Evolutionary conservation across 2,888 invertebrate genomes (phyloP).

Genomic region (Microdon myrmicae): DNA sequence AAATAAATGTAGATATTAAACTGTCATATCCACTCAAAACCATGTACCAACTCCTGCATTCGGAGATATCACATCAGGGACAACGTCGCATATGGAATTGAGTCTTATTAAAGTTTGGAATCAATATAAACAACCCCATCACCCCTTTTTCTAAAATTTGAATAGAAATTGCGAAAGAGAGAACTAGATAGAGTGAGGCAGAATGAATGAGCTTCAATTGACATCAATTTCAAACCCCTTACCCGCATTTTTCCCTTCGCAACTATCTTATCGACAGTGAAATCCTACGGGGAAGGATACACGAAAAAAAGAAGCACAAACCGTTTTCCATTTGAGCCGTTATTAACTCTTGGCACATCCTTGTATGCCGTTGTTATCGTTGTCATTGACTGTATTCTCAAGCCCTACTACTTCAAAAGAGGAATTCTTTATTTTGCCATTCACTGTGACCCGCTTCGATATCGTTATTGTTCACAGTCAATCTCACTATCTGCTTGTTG

Average conservation of each 20-base stretch:
- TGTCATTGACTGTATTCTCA: too few relatives aligned
- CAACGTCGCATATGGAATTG: conserved; percentile 41
- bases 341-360: conserved; percentile 47
- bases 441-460: conserved; percentile 18
- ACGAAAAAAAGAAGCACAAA: conserved; percentile 20
- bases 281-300: conserved; percentile 45
- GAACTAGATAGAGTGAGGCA: too few relatives aligned
- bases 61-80: conserved; percentile 27
- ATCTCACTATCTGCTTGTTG: conserved; percentile 44
- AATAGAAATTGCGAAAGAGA: too few relatives aligned
- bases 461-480: conserved; percentile 49
- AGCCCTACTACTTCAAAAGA: too few relatives aligned
- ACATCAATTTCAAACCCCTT: conserved; percentile 48
- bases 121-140: conserved; percentile 48
- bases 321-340: conserved; percentile 47
- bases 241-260: conserved; percentile 8
- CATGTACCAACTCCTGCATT: conserved; percentile 17
- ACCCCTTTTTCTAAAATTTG: too few relatives aligned
- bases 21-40: conserved; percentile 39
- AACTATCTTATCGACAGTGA: conserved; percentile 21
- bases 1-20: conserved; percentile 27
- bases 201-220: conserved; percentile 48
- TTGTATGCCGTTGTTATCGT: neutral
- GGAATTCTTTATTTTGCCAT: conserved; percentile 27
- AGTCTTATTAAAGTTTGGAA: conserved; percentile 50